Evolutionary conservation across 2,888 invertebrate species (phyloP).

Genomic region (Nephrotoma guestfalica): DNA sequence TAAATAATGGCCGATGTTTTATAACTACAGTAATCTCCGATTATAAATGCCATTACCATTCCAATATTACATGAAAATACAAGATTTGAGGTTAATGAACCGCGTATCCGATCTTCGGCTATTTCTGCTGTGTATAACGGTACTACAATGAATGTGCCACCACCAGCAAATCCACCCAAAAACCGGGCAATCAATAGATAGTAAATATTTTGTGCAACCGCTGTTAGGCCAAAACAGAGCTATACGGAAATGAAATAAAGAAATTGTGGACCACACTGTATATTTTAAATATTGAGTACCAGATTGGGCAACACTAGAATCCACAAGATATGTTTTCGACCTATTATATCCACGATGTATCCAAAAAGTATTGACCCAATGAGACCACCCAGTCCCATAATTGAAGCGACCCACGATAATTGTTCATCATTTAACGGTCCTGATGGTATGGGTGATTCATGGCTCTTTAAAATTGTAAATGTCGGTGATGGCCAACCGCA

Average conservation of each 20-base stretch:
- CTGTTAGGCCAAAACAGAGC: slow-evolving; percentile 23
- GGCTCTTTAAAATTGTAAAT: slow-evolving; percentile 9
- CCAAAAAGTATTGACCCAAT: slow-evolving; percentile 22
- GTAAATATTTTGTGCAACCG: slow-evolving; percentile 19
- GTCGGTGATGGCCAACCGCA: slow-evolving; percentile 11
- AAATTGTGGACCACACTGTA: neutral
- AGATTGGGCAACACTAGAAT: slow-evolving; percentile 24
- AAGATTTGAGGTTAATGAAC: slow-evolving; percentile 25
- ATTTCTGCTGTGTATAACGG: slow-evolving; percentile 26
- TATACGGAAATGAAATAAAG: neutral
- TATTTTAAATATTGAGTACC: neutral
- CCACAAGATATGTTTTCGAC: slow-evolving; percentile 21
- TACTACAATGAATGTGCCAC: slow-evolving; percentile 22
- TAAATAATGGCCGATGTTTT: slow-evolving; percentile 19
- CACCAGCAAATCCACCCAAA: slow-evolving; percentile 23
- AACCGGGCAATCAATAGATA: slow-evolving; percentile 21
- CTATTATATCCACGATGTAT: slow-evolving; percentile 19
- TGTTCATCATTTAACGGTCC: slow-evolving; percentile 16
- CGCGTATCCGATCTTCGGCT: slow-evolving; percentile 26
- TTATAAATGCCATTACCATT: slow-evolving; percentile 21
- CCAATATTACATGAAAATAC: slow-evolving; percentile 26
- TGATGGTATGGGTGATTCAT: slow-evolving; percentile 18
- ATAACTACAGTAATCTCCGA: slow-evolving; percentile 23
- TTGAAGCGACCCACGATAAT: slow-evolving; percentile 20
- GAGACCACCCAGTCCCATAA: slow-evolving; percentile 22